Conservation (phyloP, 1,140 invertebrate species). For the Oncopeltus fasciatus region DNA sequence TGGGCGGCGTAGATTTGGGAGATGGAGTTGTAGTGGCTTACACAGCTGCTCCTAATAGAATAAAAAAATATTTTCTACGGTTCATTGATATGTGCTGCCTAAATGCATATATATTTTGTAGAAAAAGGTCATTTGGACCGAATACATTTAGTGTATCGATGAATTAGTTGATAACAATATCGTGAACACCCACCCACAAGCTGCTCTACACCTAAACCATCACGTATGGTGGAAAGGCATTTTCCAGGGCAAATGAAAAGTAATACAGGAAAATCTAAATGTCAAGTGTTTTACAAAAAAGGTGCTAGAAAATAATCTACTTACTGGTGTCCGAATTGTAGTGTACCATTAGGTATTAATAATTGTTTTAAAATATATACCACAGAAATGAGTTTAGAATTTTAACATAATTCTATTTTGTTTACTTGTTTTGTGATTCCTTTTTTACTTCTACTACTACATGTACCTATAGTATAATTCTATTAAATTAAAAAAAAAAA, state of each 20-base stretch:
- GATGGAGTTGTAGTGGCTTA: background rate
- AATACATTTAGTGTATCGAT: background rate
- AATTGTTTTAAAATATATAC: too few species aligned
- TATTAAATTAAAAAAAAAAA: too few species aligned
- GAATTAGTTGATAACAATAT: background rate
- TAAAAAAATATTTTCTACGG: too few species aligned
- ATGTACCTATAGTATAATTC: too few species aligned
- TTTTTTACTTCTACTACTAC: background rate
- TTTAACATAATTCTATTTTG: background rate
- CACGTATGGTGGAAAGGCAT: background rate
- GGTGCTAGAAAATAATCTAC: background rate
- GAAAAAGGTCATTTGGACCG: background rate
- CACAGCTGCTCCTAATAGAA: background rate
- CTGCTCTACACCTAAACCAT: background rate
- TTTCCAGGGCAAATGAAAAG: background rate
- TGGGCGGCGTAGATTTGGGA: too few species aligned
- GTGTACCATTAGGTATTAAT: background rate
- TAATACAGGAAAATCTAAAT: background rate
- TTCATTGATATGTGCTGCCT: background rate
- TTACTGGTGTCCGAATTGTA: background rate
- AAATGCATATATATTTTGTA: too few species aligned
- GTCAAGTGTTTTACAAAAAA: too few species aligned
- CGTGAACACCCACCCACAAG: background rate
- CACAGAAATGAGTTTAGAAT: background rate
- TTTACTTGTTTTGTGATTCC: background rate